These are phyloP conservation scores for Phenganax marumi DNA, from an alignment of 92 coral and sea anemone genomes.

Conservation along the genomic window DNA sequence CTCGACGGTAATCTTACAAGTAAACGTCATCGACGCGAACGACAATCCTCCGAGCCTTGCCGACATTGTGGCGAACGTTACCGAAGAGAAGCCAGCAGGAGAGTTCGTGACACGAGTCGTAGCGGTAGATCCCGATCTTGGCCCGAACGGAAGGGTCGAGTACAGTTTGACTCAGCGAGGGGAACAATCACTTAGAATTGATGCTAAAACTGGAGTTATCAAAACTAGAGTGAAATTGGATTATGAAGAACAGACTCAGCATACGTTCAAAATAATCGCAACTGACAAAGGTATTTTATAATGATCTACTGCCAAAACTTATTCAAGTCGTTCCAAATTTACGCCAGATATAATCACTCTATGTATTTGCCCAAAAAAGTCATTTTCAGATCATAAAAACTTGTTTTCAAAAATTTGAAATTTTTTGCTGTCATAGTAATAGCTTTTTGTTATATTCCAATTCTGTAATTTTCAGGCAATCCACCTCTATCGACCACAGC, in stretches of 20 bases:
- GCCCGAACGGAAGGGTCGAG: constrained; percentile 65
- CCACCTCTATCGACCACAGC: constrained; percentile 70
- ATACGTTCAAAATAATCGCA: constrained; percentile 64
- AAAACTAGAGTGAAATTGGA: constrained; percentile 65
- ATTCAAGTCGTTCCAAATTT: not conserved
- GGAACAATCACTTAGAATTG: constrained; percentile 54
- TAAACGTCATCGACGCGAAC: constrained; percentile 75
- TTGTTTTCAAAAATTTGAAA: no score
- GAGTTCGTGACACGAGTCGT: constrained; percentile 67
- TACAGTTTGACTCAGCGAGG: constrained; percentile 58
- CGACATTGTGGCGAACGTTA: constrained; percentile 67
- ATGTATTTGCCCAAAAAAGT: not conserved
- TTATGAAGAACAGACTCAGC: constrained; percentile 71
- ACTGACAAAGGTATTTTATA: constrained; percentile 65
- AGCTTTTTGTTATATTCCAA: no score
- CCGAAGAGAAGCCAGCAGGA: constrained; percentile 71
- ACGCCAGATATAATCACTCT: not conserved
- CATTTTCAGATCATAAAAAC: no score
- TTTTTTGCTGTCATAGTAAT: no score
- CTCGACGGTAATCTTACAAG: constrained; percentile 55
- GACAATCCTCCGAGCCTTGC: constrained; percentile 71
- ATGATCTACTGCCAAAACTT: not conserved
- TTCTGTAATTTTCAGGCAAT: constrained; percentile 10
- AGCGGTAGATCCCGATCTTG: constrained; percentile 79
- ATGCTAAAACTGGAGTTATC: constrained; percentile 66